Conservation (phyloP, 2,113 vertebrate genomes). For the Nannospalax galili region DNA sequence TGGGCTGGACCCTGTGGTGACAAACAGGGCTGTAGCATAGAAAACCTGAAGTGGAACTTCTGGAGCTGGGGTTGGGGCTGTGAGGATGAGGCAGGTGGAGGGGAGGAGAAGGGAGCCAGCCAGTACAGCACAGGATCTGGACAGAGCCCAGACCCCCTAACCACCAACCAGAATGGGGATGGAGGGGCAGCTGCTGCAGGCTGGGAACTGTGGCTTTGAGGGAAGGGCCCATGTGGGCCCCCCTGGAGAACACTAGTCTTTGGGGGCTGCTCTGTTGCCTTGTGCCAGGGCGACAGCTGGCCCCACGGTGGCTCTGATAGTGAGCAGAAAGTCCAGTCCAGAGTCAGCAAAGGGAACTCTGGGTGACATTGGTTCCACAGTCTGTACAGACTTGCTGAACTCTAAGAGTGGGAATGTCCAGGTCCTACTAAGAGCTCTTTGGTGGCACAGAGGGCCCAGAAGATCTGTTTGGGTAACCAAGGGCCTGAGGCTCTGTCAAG, state of each 20-base stretch:
- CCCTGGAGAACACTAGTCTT: neutral
- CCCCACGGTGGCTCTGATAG: neutral
- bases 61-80: conserved; percentile 51
- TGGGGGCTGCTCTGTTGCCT: neutral
- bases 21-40: conserved; percentile 56
- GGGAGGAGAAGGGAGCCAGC: conserved; percentile 31
- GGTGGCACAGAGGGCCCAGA: neutral
- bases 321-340: neutral
- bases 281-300: neutral
- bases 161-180: neutral
- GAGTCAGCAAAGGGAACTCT: neutral
- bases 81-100: conserved; percentile 57
- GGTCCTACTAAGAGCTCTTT: neutral
- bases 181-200: conserved; percentile 65
- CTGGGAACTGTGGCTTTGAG: neutral
- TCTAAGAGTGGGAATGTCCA: neutral
- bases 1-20: conserved; percentile 73
- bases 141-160: conserved; percentile 55
- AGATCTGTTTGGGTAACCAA: neutral
- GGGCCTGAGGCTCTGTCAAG: neutral
- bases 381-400: neutral
- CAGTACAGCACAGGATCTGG: conserved; percentile 40
- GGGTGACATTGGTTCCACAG: neutral
- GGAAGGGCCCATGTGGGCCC: neutral
- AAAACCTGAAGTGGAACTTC: conserved; percentile 73